A percentile compares a stretch with the other conserved stretches of the same genome.
Evolutionary conservation across 2,888 invertebrate species (phyloP).

Genomic region (Habroteleia sp.): DNA sequence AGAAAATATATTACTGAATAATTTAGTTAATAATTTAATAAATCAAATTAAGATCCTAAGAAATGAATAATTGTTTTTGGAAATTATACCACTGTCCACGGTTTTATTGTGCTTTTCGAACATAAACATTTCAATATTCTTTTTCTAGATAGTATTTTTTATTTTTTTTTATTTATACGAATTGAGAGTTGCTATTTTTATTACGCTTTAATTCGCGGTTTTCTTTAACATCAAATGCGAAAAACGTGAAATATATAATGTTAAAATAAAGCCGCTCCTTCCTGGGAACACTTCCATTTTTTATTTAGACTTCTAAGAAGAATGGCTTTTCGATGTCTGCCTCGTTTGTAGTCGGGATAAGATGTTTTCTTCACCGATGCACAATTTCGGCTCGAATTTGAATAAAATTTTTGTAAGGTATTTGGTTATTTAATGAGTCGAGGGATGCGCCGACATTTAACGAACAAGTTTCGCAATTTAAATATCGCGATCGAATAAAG

Average conservation of each 20-base stretch:
- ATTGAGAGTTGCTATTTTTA: conserved; percentile 36
- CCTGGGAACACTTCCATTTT: conserved; percentile 53
- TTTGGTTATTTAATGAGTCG: conserved; percentile 19
- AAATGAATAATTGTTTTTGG: too few species aligned
- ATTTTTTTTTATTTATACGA: conserved; percentile 1
- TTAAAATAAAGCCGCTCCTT: conserved; percentile 56
- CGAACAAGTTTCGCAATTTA: conserved; percentile 12
- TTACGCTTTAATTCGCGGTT: conserved; percentile 44
- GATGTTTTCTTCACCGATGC: conserved; percentile 40
- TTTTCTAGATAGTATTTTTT: background rate
- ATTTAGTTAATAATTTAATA: too few species aligned
- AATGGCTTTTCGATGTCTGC: conserved; percentile 58
- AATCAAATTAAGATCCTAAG: too few species aligned
- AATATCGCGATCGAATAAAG: too few species aligned
- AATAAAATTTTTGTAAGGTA: conserved; percentile 41
- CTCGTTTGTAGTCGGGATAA: conserved; percentile 41
- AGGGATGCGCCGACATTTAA: too few species aligned
- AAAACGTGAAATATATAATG: conserved; percentile 55
- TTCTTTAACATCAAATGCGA: conserved; percentile 37
- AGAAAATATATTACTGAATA: too few species aligned
- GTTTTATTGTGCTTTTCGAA: too few species aligned
- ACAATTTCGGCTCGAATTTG: conserved; percentile 33
- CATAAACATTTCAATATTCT: too few species aligned
- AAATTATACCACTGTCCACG: too few species aligned
- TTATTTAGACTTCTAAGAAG: conserved; percentile 57